phyloP scores from a whole-genome alignment of 2,888 invertebrate genomes.

The Lasioglossum calceatum region DNA sequence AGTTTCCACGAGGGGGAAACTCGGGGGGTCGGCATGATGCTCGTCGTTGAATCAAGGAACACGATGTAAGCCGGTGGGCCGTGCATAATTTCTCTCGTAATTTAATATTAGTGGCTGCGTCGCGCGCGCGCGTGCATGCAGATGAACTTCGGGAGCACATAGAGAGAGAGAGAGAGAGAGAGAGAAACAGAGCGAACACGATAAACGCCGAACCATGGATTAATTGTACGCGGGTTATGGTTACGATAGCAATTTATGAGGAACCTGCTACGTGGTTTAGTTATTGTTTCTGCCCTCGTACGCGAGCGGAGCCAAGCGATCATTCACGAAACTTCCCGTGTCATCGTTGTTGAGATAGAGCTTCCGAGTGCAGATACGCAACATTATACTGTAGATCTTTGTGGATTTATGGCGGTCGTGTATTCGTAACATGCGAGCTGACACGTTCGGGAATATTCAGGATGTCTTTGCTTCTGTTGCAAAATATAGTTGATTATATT shows the following conservation, averaged over 20 bases:
- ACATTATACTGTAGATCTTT: background rate
- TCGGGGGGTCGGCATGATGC: background rate
- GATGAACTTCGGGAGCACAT: background rate
- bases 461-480: background rate
- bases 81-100: conserved; percentile 33
- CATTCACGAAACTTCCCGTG: background rate
- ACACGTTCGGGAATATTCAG: background rate
- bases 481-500: no score
- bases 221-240: conserved; percentile 25
- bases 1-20: conserved; percentile 1
- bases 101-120: conserved; percentile 32
- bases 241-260: conserved; percentile 22
- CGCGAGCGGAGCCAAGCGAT: background rate
- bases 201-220: conserved; percentile 39
- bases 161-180: no score
- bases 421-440: background rate
- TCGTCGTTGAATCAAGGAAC: background rate
- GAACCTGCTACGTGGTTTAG: conserved; percentile 9
- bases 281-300: conserved; percentile 3
- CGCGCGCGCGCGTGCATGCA: background rate
- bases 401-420: background rate
- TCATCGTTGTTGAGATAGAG: background rate
- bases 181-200: conserved; percentile 7
- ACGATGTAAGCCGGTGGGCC: background rate
- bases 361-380: background rate